Evolutionary conservation across 1,140 invertebrate genomes (phyloP).

Genomic region (Drosophila miranda): DNA sequence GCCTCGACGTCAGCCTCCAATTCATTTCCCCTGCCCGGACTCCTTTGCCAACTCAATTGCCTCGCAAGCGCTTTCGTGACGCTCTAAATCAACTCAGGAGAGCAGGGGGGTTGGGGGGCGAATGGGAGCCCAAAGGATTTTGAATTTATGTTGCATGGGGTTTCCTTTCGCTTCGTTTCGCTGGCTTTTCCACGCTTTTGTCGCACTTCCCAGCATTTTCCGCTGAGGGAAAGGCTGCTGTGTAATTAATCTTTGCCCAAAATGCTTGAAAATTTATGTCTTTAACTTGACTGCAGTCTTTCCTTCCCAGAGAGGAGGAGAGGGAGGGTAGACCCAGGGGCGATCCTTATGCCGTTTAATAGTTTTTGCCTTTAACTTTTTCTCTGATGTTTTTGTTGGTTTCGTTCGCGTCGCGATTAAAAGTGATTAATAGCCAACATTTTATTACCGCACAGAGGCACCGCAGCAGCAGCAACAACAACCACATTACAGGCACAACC

Average conservation of each 20-base stretch:
- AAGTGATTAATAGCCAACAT: constrained; percentile 74
- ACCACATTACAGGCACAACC: background rate
- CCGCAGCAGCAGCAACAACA: constrained; percentile 26
- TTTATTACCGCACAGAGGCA: constrained; percentile 52
- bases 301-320: constrained; percentile 1
- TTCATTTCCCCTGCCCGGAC: background rate
- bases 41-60: constrained; percentile 32
- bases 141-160: constrained; percentile 73
- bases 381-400: constrained; percentile 37
- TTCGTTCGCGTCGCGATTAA: constrained; percentile 67
- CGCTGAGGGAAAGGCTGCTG: constrained; percentile 38
- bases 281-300: constrained; percentile 63
- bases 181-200: constrained; percentile 23
- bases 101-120: background rate
- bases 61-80: constrained; percentile 31
- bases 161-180: constrained; percentile 19
- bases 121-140: constrained; percentile 17
- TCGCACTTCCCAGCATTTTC: constrained; percentile 3
- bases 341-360: constrained; percentile 36
- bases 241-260: constrained; percentile 80
- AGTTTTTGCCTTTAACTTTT: constrained; percentile 44
- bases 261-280: constrained; percentile 81
- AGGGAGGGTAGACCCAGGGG: background rate
- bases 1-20: background rate
- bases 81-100: constrained; percentile 33